These are phyloP conservation scores for Dasypogon diadema DNA, from an alignment of 2,888 invertebrate species.

Conservation along the genomic window DNA sequence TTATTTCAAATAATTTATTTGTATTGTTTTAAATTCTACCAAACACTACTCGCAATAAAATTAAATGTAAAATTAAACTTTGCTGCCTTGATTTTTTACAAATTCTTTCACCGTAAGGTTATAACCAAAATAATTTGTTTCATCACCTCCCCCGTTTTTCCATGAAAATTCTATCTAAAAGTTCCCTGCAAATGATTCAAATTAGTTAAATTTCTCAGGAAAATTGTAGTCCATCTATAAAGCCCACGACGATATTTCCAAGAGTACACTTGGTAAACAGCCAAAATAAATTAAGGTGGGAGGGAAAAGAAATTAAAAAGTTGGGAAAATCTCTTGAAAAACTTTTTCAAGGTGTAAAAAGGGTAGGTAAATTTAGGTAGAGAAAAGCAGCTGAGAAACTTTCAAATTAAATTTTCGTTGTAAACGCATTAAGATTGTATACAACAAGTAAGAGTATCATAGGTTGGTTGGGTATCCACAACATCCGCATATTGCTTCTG, in stretches of 20 bases:
- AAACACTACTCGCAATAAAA: no score
- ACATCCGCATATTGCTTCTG: no score
- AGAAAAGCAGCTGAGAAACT: slow-evolving; percentile 9
- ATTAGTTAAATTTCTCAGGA: slow-evolving; percentile 40
- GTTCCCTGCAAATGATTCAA: slow-evolving; percentile 8
- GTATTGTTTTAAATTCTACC: no score
- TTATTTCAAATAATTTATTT: no score
- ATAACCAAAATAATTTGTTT: no score
- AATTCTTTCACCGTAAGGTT: no score
- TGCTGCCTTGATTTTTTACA: no score
- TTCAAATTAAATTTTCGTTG: slow-evolving; percentile 40
- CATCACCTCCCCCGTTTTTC: no score
- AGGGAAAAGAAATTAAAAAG: slow-evolving; percentile 46
- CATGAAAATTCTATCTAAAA: neutral
- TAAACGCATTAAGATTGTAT: slow-evolving; percentile 43
- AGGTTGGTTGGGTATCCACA: neutral
- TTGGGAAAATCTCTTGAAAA: slow-evolving; percentile 40
- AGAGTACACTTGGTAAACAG: slow-evolving; percentile 33
- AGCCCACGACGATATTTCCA: slow-evolving; percentile 5
- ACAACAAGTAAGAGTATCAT: neutral
- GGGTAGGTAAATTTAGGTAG: slow-evolving; percentile 27
- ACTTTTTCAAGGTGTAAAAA: slow-evolving; percentile 35
- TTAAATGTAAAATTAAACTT: no score
- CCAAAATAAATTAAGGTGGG: slow-evolving; percentile 35
- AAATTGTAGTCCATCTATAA: slow-evolving; percentile 34